Base-by-base conservation (phyloP, 2,113 vertebrate genomes). In the Phrynocephalus versicolor region DNA sequence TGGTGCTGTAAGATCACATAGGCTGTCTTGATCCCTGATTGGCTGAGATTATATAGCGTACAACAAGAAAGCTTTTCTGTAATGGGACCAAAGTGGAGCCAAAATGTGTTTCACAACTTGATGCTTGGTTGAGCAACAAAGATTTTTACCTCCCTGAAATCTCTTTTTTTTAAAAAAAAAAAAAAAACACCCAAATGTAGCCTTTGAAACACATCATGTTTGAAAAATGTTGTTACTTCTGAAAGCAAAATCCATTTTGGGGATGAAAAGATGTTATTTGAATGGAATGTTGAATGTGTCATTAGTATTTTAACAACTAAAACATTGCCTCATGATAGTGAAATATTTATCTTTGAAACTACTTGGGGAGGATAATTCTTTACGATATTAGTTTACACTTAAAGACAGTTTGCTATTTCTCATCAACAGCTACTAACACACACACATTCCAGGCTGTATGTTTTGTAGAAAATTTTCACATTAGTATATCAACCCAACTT, bases 291-390 rank as follows among this genome's bases (percentile, higher is more conserved):
- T 82, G 60, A 69, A 78, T n/a, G 9, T 25, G 21, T 33, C 21
- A 77, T 41, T 73, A 55, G 6, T n/a, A 41, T 79, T 83, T 64
- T 60, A 84, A 30, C 0, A 0, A 85, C 89, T 94, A 88, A 57
- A 92, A 58, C 33, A 10, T 12, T 87, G 70, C 75, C 79, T 87
- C 81, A n/a, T 25, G 72, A 90, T 90, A 92, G 65, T 84, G 88
- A 94, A 95, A 92, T 87, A 92, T 92, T 90, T 91, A 89, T n/a
- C 84, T 87, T 45, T 82, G 71, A 69, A 81, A 90, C 74, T 86
- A 67, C 86, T 35, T 25, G 1, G 19, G 91, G n/a, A n/a, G 51
- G 62, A 85, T 81, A 60, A 87, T 92, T 90, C 78, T 84, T 90
- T 90, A 60, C 70, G 41, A 45, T 79, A 84, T 75, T 69, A 88